Percentiles rank a stretch among this genome's conserved stretches.
These are phyloP conservation scores for Drosophila miranda DNA, from an alignment of 1,140 invertebrate genomes.

Conservation along the genomic window DNA sequence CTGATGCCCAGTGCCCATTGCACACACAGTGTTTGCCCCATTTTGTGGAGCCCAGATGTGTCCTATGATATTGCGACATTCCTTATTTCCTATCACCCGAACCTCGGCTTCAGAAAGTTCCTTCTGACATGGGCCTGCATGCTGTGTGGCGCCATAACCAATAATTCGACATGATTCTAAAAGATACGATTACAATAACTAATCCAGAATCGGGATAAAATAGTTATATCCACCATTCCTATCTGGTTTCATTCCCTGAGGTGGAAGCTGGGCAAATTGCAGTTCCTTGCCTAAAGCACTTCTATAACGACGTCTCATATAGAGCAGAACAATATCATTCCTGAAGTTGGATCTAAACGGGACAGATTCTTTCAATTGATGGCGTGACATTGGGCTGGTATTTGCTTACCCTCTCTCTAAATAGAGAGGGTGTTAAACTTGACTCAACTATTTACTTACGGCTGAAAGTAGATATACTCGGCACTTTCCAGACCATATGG, in stretches of 20 bases:
- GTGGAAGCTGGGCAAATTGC: slow-evolving; percentile 61
- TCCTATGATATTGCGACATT: slow-evolving; percentile 69
- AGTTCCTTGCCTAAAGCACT: slow-evolving; percentile 12
- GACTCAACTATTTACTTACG: slow-evolving; percentile 54
- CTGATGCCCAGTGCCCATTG: slow-evolving; percentile 63
- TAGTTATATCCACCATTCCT: slow-evolving; percentile 44
- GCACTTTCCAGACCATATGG: slow-evolving; percentile 57
- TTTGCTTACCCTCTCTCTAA: background rate
- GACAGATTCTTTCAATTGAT: background rate
- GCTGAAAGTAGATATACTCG: slow-evolving; percentile 76
- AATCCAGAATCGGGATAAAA: background rate
- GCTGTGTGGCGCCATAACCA: slow-evolving; percentile 70
- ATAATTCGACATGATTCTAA: slow-evolving; percentile 72
- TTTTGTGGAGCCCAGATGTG: slow-evolving; percentile 74
- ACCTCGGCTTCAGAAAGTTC: slow-evolving; percentile 67
- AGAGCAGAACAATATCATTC: slow-evolving; percentile 72
- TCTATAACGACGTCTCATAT: slow-evolving; percentile 44
- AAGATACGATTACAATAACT: background rate
- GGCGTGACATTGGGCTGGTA: background rate
- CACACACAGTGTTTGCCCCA: slow-evolving; percentile 72
- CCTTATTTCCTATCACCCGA: slow-evolving; percentile 57
- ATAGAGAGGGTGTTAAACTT: slow-evolving; percentile 42
- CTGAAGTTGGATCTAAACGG: slow-evolving; percentile 63
- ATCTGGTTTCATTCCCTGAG: slow-evolving; percentile 55
- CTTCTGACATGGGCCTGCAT: slow-evolving; percentile 65